phyloP scores from a whole-genome alignment of 2,797 vertebrate genomes.

The Danio kyathit region DNA sequence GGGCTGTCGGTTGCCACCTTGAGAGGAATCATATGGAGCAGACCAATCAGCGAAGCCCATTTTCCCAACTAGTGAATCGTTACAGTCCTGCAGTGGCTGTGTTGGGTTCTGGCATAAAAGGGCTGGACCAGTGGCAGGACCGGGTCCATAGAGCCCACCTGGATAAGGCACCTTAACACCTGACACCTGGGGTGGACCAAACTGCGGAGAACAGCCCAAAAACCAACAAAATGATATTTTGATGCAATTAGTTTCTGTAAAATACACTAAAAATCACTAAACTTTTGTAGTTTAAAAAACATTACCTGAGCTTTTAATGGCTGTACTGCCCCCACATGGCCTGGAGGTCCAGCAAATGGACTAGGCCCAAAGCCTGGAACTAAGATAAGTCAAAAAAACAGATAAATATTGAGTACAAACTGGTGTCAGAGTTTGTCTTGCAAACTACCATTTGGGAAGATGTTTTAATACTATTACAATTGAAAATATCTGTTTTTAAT shows the following conservation, averaged over 20 bases:
- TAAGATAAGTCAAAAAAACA: slow-evolving; percentile 51
- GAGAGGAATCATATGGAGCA: slow-evolving; percentile 85
- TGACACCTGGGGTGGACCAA: slow-evolving; percentile 81
- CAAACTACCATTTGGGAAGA: no score
- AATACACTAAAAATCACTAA: no score
- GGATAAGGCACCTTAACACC: slow-evolving; percentile 88
- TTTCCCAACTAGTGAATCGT: slow-evolving; percentile 81
- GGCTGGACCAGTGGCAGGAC: slow-evolving; percentile 73
- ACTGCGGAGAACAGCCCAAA: slow-evolving; percentile 70
- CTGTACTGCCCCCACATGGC: slow-evolving; percentile 85
- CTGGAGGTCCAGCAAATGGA: slow-evolving; percentile 86
- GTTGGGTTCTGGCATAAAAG: slow-evolving; percentile 84
- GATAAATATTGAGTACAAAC: not conserved
- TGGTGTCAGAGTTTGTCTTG: not conserved
- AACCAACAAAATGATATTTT: not conserved
- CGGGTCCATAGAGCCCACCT: slow-evolving; percentile 82
- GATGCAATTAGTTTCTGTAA: not conserved
- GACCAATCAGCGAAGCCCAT: slow-evolving; percentile 88
- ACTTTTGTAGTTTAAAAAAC: not conserved
- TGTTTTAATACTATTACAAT: not conserved
- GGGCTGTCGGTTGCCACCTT: slow-evolving; percentile 81
- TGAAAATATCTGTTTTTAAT: not conserved
- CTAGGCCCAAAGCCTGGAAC: slow-evolving; percentile 87
- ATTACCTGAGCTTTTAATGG: slow-evolving; percentile 87
- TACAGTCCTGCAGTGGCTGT: slow-evolving; percentile 84